These are phyloP conservation scores for Mythimna lalbum DNA, from an alignment of 2,888 invertebrate genomes.

Conservation along the genomic window DNA sequence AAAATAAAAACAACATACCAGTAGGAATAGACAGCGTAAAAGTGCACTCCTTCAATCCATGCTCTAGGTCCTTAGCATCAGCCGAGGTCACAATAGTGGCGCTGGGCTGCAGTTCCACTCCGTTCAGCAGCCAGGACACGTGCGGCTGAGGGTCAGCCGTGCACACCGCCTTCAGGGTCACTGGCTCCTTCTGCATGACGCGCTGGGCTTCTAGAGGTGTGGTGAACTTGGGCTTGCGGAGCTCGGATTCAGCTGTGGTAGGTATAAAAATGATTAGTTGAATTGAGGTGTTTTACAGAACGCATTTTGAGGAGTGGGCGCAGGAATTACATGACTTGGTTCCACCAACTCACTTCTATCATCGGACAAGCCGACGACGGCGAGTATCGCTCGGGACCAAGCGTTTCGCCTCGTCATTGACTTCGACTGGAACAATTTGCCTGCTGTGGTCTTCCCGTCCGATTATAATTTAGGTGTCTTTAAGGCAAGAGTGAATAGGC, in stretches of 20 bases:
- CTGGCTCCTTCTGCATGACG: slow-evolving; percentile 93
- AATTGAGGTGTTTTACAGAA: no score
- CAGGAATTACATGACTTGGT: no score
- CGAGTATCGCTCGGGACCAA: no score
- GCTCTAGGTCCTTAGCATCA: slow-evolving; percentile 92
- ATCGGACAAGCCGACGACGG: no score
- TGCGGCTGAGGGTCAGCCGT: slow-evolving; percentile 97
- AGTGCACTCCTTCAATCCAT: slow-evolving; percentile 95
- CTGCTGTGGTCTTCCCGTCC: no score
- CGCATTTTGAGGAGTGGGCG: no score
- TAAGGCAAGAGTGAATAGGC: no score
- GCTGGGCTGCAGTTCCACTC: slow-evolving; percentile 92
- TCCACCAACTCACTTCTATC: no score
- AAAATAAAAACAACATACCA: slow-evolving; percentile 78
- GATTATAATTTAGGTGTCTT: no score
- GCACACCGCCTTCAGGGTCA: slow-evolving; percentile 93
- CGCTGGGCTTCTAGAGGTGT: slow-evolving; percentile 92
- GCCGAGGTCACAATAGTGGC: slow-evolving; percentile 92
- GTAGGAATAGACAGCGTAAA: slow-evolving; percentile 94
- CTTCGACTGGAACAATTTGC: no score
- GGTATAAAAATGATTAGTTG: slow-evolving; percentile 1
- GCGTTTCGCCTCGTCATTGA: no score
- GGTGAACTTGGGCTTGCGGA: slow-evolving; percentile 94
- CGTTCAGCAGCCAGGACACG: slow-evolving; percentile 95
- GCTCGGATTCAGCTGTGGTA: slow-evolving; percentile 93